Evolutionary conservation across 2,797 vertebrate genomes (phyloP).

Genomic region (Acanthopagrus latus): DNA sequence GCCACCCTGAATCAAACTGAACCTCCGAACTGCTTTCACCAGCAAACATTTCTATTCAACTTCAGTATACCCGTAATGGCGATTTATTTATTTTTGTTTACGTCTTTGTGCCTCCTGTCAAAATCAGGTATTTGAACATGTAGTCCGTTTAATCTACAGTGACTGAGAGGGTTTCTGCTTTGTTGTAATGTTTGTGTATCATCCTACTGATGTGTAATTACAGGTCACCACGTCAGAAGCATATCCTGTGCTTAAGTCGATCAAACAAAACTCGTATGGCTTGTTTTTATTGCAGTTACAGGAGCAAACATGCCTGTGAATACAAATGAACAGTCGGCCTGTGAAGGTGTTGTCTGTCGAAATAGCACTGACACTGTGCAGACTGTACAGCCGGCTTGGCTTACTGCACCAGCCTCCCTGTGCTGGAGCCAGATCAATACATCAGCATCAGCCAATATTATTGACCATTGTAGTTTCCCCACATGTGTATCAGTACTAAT

Average conservation of each 20-base stretch:
- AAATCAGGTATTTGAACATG: rapidly evolving
- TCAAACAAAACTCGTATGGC: background rate
- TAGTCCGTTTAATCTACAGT: background rate
- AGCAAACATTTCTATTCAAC: background rate
- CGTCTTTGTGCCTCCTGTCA: rapidly evolving
- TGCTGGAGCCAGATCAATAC: background rate
- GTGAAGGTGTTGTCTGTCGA: background rate
- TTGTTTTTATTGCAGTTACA: background rate
- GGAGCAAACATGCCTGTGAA: background rate
- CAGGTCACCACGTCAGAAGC: background rate
- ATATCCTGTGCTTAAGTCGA: background rate
- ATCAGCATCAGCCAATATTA: background rate
- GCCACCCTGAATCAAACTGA: background rate
- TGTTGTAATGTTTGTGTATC: background rate
- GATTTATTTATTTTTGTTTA: too few species aligned
- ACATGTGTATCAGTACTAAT: background rate
- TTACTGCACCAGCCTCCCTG: background rate
- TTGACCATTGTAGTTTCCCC: background rate
- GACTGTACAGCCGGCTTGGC: background rate
- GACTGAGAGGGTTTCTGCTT: background rate
- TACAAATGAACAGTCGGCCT: background rate
- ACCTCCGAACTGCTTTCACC: too few species aligned
- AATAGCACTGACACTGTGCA: background rate
- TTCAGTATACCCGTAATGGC: background rate
- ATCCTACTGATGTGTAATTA: background rate